Conservation (phyloP, 2,888 invertebrate species). For the Leucania comma region DNA sequence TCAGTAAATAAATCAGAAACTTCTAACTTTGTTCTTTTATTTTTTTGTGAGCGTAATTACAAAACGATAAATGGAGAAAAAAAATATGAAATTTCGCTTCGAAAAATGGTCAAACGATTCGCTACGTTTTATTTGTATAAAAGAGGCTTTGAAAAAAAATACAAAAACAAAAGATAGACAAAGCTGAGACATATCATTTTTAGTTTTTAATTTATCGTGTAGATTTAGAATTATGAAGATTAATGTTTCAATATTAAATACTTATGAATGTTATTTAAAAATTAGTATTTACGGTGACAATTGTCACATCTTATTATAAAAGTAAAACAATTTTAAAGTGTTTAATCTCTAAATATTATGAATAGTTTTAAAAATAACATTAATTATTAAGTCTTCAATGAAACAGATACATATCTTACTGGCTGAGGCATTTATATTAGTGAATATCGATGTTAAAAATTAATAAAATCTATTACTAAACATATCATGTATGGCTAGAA, state of each 20-base stretch:
- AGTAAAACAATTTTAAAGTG: constrained; percentile 75
- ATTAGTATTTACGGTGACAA: constrained; percentile 62
- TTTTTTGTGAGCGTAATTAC: constrained; percentile 67
- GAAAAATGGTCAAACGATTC: constrained; percentile 83
- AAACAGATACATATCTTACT: constrained; percentile 89
- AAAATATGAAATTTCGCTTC: constrained; percentile 78
- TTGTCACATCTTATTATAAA: constrained; percentile 73
- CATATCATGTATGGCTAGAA: constrained; percentile 69
- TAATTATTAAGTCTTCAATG: constrained; percentile 84
- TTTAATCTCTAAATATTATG: constrained; percentile 81
- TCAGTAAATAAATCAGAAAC: background rate
- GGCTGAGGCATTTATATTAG: constrained; percentile 90
- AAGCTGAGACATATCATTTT: constrained; percentile 71
- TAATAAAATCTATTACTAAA: constrained; percentile 72
- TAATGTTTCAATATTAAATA: constrained; percentile 76
- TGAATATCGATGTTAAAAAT: constrained; percentile 83
- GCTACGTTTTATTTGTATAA: constrained; percentile 78
- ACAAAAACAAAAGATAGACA: constrained; percentile 72
- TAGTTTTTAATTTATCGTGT: constrained; percentile 70
- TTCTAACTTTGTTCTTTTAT: background rate
- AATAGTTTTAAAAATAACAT: constrained; percentile 73
- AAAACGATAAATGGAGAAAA: constrained; percentile 69
- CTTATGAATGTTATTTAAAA: constrained; percentile 79
- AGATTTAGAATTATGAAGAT: constrained; percentile 68
- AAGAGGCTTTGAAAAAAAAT: constrained; percentile 62